These are phyloP conservation scores for Austrofundulus limnaeus DNA, from an alignment of 2,113 vertebrate species.

Conservation along the genomic window DNA sequence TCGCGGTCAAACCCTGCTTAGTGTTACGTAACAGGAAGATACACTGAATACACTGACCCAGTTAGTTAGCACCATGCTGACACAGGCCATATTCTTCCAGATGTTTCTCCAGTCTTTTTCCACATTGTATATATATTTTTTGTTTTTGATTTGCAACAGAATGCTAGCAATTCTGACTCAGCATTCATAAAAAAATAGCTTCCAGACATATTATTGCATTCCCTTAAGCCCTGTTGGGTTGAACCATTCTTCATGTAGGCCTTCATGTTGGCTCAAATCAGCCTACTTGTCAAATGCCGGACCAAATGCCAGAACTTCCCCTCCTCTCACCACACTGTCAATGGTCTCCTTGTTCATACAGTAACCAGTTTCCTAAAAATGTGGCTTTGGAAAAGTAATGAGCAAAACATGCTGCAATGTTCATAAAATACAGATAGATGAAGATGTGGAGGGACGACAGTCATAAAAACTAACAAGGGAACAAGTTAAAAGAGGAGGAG, in stretches of 20 bases:
- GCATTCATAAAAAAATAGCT: conserved; percentile 9
- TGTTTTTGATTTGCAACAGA: neutral
- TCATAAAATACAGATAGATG: conserved; percentile 26
- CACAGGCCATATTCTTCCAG: conserved; percentile 6
- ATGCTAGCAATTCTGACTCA: too few species aligned
- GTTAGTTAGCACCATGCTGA: conserved; percentile 26
- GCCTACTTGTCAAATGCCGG: conserved; percentile 51
- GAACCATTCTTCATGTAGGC: conserved; percentile 43
- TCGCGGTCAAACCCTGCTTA: conserved; percentile 23
- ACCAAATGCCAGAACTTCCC: conserved; percentile 53
- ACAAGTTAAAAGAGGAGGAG: conserved; percentile 21
- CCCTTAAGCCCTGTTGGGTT: conserved; percentile 34
- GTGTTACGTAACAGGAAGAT: conserved; percentile 41
- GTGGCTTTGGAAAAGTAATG: conserved; percentile 51
- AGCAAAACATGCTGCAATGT: conserved; percentile 48
- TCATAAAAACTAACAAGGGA: conserved; percentile 26
- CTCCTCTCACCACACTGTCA: conserved; percentile 51
- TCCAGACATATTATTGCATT: conserved; percentile 13
- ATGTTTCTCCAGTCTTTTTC: neutral
- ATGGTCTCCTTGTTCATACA: conserved; percentile 76
- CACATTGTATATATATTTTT: neutral
- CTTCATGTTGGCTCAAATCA: conserved; percentile 58
- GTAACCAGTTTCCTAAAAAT: conserved; percentile 59
- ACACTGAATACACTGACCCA: conserved; percentile 33
- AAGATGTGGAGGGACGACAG: conserved; percentile 17